Conservation (phyloP, 2,797 vertebrate species). For the Sebastes melanostomus region DNA sequence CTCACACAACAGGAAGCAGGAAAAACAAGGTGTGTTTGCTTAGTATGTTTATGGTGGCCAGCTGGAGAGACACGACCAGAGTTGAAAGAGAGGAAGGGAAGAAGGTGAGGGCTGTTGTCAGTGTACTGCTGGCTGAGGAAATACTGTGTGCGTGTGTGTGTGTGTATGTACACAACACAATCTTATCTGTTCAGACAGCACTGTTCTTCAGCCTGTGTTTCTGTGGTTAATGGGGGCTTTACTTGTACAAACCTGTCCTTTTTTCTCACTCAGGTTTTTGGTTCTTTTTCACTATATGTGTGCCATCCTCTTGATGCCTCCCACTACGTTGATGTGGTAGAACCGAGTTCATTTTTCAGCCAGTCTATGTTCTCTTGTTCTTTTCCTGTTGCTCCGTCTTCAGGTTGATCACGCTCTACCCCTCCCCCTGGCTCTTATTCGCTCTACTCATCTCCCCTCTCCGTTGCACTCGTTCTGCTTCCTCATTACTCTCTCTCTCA, state of each 20-base stretch:
- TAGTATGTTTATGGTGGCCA: constrained; percentile 56
- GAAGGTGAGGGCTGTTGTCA: constrained; percentile 55
- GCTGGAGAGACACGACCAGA: constrained; percentile 42
- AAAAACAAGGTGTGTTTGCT: constrained; percentile 68
- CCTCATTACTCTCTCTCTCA: constrained; percentile 65
- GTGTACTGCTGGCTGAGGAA: constrained; percentile 13
- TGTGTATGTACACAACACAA: background rate
- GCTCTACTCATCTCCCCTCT: constrained; percentile 64
- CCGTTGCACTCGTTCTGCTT: constrained; percentile 63
- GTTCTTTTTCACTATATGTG: background rate
- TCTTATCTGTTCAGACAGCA: constrained; percentile 22
- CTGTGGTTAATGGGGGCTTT: constrained; percentile 5
- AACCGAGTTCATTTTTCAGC: constrained; percentile 41
- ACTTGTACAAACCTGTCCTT: background rate
- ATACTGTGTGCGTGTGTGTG: background rate
- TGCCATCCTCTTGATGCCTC: background rate
- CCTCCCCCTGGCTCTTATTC: constrained; percentile 64
- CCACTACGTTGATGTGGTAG: constrained; percentile 3
- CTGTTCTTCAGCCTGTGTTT: constrained; percentile 14
- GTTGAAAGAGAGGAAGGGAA: constrained; percentile 44
- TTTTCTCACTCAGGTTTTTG: background rate
- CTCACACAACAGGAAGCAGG: constrained; percentile 63
- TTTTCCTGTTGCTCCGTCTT: constrained; percentile 68
- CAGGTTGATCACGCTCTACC: constrained; percentile 56
- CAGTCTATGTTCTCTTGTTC: constrained; percentile 50